Evolutionary conservation across 2,797 vertebrate species (phyloP).

Genomic region (Acanthornis magna): DNA sequence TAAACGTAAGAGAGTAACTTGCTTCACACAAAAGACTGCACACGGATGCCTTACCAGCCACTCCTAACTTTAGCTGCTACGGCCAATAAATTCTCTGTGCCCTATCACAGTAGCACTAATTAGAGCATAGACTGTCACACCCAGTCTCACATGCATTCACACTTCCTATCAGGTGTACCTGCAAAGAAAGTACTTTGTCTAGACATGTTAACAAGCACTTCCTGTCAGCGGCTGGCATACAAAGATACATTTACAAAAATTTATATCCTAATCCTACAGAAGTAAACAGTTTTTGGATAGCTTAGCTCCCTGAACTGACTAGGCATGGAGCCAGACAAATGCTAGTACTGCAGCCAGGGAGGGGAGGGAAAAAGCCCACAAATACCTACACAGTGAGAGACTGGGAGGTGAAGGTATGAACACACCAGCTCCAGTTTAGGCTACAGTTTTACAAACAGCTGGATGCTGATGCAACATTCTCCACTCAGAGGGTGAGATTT

Average conservation of each 20-base stretch:
- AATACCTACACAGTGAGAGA: background rate
- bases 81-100: background rate
- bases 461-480: background rate
- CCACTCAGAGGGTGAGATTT: background rate
- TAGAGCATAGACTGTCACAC: background rate
- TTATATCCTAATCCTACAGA: background rate
- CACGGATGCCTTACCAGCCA: background rate
- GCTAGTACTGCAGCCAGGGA: background rate
- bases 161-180: background rate
- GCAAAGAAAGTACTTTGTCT: constrained; percentile 18
- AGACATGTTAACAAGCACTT: background rate
- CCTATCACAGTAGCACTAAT: background rate
- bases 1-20: background rate
- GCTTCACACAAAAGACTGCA: background rate
- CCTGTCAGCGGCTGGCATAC: background rate
- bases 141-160: background rate
- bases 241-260: background rate
- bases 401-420: background rate
- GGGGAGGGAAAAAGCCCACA: background rate
- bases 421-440: background rate
- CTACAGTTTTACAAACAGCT: background rate
- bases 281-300: background rate
- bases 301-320: background rate
- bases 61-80: background rate
- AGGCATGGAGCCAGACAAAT: background rate